Base-by-base conservation (phyloP, 2,797 vertebrate genomes). In the Babyrousa celebensis region DNA sequence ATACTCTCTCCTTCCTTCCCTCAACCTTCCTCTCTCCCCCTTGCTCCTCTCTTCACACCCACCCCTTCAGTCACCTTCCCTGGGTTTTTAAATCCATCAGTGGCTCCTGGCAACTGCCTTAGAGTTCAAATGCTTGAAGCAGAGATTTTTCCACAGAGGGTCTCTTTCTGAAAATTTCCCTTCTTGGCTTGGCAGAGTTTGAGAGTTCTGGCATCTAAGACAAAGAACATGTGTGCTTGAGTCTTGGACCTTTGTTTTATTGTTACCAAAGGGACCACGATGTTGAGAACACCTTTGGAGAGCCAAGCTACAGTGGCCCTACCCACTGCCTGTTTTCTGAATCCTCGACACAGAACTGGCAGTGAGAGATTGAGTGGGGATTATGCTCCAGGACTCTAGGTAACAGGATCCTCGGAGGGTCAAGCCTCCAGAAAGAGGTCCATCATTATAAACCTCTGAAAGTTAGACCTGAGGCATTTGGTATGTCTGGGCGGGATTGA, bases 131-230 rank as follows among this genome's bases (percentile, higher is more conserved):
- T 91, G 74, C 70, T 96, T 80, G 60, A 94, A 89, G 43, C 68
- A 97, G 90, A 97, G 80, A 54, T 85, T 96, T 96, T 97, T 93
- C 80, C 84, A 89, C 68, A 65, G 25, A 93, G 89, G 93, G 85
- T 95, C 93, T 86, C 89, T 97, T 96, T 92, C 95, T 97, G 79
- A 79, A 98, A 96, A 54, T 95, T 96, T 97, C 32, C 89, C 32
- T 96, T 89, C 54, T 93, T 95, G 93, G 67, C 80, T 97, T 97
- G 88, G 96, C 96, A 96, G 32, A 93, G 9, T 54, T 79, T 91
- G 65, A 87, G 83, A 91, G 32, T 96, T 87, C 91, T 98, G 95
- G 92, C 94, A 43, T 89, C 82, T 85, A 70, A 40, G 97, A 97
- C 97, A 97, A 97, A 97, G 93, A 95, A 32, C 63, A 12, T 97